Base-by-base conservation (phyloP, 2,113 vertebrate genomes). In the Mixornis gularis region DNA sequence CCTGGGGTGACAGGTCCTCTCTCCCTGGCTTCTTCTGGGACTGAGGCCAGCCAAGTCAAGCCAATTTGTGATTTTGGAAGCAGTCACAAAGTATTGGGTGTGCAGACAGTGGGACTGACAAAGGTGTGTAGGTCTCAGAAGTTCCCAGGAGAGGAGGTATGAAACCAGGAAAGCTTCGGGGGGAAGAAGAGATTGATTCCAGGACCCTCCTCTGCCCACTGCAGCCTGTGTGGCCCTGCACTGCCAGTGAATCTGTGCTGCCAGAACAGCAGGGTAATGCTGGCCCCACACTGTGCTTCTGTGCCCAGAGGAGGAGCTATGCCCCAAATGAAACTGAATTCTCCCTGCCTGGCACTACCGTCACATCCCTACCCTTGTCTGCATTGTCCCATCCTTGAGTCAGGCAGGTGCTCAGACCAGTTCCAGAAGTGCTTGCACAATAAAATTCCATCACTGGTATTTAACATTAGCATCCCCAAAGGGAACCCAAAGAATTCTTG, bases 101-200 rank as follows among this genome's bases (percentile, higher is more conserved):
- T 64, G 32, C 6, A 7, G 34, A 36, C 6, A 48, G 17, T 7
- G 0, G 32, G 24, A 51, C 40, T 1, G 4, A 52, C 32, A 6
- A 14, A 38, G 13, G 26, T 43, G 38, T 80, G 12, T 80, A 55
- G 19, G 5, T 80, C 17, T 53, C 60, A 44, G 55, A 32, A 49
- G 56, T 81, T 83, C 77, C 34, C 34, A n/a, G 8, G 21, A 38
- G 21, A 71, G 20, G 41, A 72, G 7, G 8, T 7, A 19, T 11
- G 14, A 70, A 74, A 38, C 38, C 1, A 6, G 26, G 29, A 84
- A 77, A 90, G 5, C n/a, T 92, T 32, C 52, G 70, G 12, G 12
- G 77, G 3, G 34, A 44, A 58, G 43, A 38, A 65, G 43, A 46
- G 49, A 30, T 30, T 17, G 18, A 17, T 79, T 29, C 40, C 8